A percentile compares a stretch with the other conserved stretches of the same genome.
Conservation (phyloP, 1,140 invertebrate genomes). For the Apocrypta bakeri region DNA sequence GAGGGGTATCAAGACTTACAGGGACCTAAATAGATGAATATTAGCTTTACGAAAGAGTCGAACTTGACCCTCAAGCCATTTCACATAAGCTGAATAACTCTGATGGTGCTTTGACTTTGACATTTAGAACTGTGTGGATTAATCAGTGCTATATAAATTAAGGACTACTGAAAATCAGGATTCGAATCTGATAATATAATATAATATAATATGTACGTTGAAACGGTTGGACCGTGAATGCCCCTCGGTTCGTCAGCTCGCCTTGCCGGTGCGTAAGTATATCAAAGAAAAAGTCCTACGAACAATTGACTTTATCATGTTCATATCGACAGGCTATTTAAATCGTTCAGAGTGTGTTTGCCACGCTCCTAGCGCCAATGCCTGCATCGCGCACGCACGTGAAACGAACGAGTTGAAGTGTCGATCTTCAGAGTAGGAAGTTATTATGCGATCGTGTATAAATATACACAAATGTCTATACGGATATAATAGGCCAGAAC, state of each 20-base stretch:
- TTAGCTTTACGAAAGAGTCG: slow-evolving; percentile 17
- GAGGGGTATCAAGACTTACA: slow-evolving; percentile 34
- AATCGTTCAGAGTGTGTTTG: slow-evolving; percentile 21
- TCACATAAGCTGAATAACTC: slow-evolving; percentile 30
- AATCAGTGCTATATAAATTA: neutral
- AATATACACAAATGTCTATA: neutral
- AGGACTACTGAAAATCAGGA: slow-evolving; percentile 21
- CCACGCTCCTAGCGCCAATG: slow-evolving; percentile 20
- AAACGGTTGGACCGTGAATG: slow-evolving; percentile 8
- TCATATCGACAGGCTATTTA: slow-evolving; percentile 44
- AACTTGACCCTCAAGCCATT: slow-evolving; percentile 41
- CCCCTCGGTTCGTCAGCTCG: neutral
- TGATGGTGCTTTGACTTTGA: neutral
- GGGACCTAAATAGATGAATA: slow-evolving; percentile 40
- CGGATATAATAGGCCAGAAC: neutral
- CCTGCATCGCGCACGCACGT: slow-evolving; percentile 17
- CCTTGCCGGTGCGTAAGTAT: slow-evolving; percentile 20
- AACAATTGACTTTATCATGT: slow-evolving; percentile 31
- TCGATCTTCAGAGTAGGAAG: neutral
- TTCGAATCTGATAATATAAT: neutral
- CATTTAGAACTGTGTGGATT: slow-evolving; percentile 27
- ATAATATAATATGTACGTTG: neutral
- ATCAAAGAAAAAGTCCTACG: slow-evolving; percentile 30
- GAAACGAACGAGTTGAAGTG: slow-evolving; percentile 4
- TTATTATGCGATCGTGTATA: neutral